Base-by-base conservation (phyloP, 2,888 invertebrate genomes). In the Ormyrus pomaceus region DNA sequence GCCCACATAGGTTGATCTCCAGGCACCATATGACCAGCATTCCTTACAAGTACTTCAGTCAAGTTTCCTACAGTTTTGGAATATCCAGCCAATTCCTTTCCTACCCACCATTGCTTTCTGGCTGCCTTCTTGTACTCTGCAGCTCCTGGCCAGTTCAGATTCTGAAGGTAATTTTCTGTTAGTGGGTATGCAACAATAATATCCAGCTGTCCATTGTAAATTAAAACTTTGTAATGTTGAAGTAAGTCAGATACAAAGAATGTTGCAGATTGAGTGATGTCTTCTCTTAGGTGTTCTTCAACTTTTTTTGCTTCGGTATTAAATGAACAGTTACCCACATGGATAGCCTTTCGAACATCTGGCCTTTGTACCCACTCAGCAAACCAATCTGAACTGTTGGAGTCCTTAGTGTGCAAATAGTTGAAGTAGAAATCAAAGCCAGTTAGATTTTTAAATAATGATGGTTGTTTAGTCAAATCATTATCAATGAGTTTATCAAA, bases 171-270 rank as follows among this genome's bases (percentile, higher is more conserved):
- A 87, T 95, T 95, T 34, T 95, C 93, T 0, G 97, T 97, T 70
- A 96, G 88, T 0, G 97, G 96, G 90, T 97, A 96, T 0, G 97
- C 96, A 0, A 97, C 96, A 83, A 98, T 97, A 11, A 98, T 95
- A 89, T 98, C 98, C 83, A 98, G 89, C 88, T 98, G 98, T 0
- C 98, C 98, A 88, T 95, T 97, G 89, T 98, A 98, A 81, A 97
- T 93, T 64, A 98, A 92, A 13, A 97, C 94, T 88, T 93, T 92
- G 86, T 95, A 95, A 84, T 94, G 91, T 56, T 94, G 92, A 0
- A 96, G 88, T 0, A 97, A 91, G 84, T 95, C 94, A 0, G 93
- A 92, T 76, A 96, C 91, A 93, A 94, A 94, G 0, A 93, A 93
- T 6, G 95, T 95, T 7, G 96, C 94, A 0, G 95, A 95, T 86